Percentiles rank a stretch among this genome's conserved stretches.
Conservation (phyloP, 2,888 invertebrate genomes). For the Dermolepida albohirtum region DNA sequence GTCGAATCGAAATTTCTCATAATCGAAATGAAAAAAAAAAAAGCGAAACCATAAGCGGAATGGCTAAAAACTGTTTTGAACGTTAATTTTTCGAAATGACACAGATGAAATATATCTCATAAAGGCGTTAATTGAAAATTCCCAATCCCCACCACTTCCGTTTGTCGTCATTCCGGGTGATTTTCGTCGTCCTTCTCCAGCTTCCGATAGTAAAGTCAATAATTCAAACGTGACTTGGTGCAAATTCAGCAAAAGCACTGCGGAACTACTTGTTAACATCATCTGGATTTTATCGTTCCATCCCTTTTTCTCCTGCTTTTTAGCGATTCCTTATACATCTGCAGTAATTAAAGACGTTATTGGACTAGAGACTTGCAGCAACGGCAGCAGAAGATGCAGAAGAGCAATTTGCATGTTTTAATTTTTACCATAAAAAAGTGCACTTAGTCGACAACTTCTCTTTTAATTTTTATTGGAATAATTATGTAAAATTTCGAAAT, state of each 20-base stretch:
- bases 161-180: too few species aligned
- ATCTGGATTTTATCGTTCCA: background rate
- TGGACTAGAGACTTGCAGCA: background rate
- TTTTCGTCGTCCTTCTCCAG: background rate
- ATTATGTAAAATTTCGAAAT: too few species aligned
- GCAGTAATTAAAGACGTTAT: constrained; percentile 30
- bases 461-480: too few species aligned
- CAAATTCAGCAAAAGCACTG: constrained; percentile 26
- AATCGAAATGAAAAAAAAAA: too few species aligned
- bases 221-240: constrained; percentile 24
- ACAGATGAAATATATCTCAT: too few species aligned
- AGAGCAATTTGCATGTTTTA: constrained; percentile 21
- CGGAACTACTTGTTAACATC: constrained; percentile 29
- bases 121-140: too few species aligned
- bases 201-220: constrained; percentile 26
- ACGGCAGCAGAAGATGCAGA: background rate
- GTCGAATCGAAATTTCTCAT: too few species aligned
- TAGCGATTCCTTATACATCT: constrained; percentile 8
- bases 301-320: constrained; percentile 7
- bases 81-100: too few species aligned
- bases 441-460: too few species aligned
- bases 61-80: too few species aligned
- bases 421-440: background rate
- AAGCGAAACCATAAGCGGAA: too few species aligned
- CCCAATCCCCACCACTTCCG: too few species aligned